Percentiles rank a stretch among this genome's conserved stretches.
Conservation (phyloP, 2,113 vertebrate genomes). For the Apeltes quadracus region DNA sequence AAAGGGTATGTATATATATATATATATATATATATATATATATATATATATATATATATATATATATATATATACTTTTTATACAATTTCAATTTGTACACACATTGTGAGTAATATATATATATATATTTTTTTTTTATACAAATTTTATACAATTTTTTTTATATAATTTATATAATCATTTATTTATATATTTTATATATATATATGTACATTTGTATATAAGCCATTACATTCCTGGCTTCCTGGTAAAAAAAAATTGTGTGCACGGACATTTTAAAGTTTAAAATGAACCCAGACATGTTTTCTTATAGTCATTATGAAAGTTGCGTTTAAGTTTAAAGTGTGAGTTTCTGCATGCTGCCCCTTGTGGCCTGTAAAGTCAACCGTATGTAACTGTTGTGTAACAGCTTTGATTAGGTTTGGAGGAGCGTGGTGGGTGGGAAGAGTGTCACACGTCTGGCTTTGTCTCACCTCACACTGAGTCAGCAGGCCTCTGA, state of each 20-base stretch:
- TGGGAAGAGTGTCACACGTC: slow-evolving; percentile 11
- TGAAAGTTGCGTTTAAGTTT: neutral
- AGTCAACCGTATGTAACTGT: slow-evolving; percentile 37
- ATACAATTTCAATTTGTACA: too few relatives aligned
- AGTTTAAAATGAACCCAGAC: neutral
- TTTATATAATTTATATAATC: too few relatives aligned
- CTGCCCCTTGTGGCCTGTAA: neutral
- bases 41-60: too few relatives aligned
- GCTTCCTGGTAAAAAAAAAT: neutral
- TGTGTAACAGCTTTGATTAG: slow-evolving; percentile 51
- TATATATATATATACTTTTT: too few relatives aligned
- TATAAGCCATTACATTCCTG: neutral
- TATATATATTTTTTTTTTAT: too few relatives aligned
- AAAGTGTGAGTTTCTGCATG: neutral
- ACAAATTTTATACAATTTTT: too few relatives aligned
- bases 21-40: too few relatives aligned
- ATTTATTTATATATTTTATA: too few relatives aligned
- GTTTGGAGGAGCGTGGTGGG: slow-evolving; percentile 14
- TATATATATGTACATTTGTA: too few relatives aligned
- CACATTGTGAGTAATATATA: too few relatives aligned
- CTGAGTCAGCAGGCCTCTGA: slow-evolving; percentile 26
- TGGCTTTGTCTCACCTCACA: slow-evolving; percentile 12
- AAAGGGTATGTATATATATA: too few relatives aligned
- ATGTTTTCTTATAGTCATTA: slow-evolving; percentile 1
- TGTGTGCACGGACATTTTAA: slow-evolving; percentile 8